phyloP scores from a whole-genome alignment of 2,113 vertebrate genomes.

The Dicentrarchus labrax region DNA sequence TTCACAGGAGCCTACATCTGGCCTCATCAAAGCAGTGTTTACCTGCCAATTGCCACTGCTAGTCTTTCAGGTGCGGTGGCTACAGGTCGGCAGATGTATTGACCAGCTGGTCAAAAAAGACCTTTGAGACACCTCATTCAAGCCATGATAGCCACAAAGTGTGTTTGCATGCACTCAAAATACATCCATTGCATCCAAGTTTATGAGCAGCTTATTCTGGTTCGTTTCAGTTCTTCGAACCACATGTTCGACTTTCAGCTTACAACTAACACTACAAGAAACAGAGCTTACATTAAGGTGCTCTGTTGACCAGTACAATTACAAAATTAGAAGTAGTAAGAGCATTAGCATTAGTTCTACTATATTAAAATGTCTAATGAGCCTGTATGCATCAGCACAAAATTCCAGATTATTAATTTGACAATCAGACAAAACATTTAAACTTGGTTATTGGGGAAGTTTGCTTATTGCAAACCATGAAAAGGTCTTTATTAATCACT shows the following conservation, averaged over 20 bases:
- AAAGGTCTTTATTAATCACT: slow-evolving; percentile 22
- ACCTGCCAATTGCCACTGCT: slow-evolving; percentile 66
- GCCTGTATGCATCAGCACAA: neutral
- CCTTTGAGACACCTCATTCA: neutral
- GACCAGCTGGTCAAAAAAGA: slow-evolving; percentile 22
- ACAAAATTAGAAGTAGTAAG: neutral
- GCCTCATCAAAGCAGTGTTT: slow-evolving; percentile 71
- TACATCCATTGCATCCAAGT: neutral
- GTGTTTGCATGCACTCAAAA: slow-evolving; percentile 21
- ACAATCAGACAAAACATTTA: neutral
- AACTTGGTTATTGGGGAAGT: neutral
- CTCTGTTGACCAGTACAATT: neutral
- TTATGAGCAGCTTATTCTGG: slow-evolving; percentile 14
- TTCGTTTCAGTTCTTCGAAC: neutral
- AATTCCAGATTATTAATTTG: neutral
- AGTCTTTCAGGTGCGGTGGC: slow-evolving; percentile 55
- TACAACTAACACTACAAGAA: neutral
- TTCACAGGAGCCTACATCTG: slow-evolving; percentile 58
- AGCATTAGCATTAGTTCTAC: neutral
- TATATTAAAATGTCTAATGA: neutral
- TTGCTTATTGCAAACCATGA: neutral
- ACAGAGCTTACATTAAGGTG: neutral
- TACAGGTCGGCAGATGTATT: slow-evolving; percentile 31
- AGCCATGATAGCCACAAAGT: slow-evolving; percentile 8
- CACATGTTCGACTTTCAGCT: neutral